Percentiles rank a stretch among this genome's conserved stretches.
These are phyloP conservation scores for Actinemys pallida DNA, from an alignment of 2,113 vertebrate genomes.

Conservation along the genomic window DNA sequence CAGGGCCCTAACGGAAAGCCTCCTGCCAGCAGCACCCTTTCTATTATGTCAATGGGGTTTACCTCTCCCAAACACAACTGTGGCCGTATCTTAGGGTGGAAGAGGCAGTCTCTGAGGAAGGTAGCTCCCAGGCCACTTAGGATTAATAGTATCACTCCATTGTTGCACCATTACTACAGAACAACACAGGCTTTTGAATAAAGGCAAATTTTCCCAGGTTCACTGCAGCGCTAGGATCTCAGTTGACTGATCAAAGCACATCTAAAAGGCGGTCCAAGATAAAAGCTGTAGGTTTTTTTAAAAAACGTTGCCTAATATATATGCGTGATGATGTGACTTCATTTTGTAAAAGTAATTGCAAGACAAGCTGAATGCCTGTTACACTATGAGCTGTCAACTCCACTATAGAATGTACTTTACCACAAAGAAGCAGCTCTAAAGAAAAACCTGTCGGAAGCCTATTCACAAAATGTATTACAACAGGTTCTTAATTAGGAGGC, in stretches of 20 bases:
- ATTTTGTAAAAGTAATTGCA: not conserved
- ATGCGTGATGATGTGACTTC: not conserved
- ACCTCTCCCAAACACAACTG: not conserved
- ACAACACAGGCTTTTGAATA: not conserved
- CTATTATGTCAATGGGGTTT: not conserved
- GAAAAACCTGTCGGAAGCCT: not conserved
- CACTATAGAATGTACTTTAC: not conserved
- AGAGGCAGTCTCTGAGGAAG: not conserved
- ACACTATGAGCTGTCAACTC: not conserved
- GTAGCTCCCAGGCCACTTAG: not conserved
- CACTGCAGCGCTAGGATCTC: not conserved
- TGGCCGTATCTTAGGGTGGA: not conserved
- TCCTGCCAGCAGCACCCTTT: not conserved
- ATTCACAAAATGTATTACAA: not conserved
- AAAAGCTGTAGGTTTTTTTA: not conserved
- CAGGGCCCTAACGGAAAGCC: not conserved
- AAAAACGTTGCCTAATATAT: not conserved
- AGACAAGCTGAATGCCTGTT: rapidly evolving
- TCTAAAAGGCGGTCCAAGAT: not conserved
- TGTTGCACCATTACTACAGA: not conserved
- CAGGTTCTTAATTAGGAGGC: not conserved
- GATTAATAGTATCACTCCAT: not conserved
- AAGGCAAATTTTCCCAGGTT: not conserved
- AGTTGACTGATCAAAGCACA: not conserved
- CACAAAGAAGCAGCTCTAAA: not conserved